Evolutionary conservation across 2,797 vertebrate species (phyloP).

Genomic region (Sphaeramia orbicularis): DNA sequence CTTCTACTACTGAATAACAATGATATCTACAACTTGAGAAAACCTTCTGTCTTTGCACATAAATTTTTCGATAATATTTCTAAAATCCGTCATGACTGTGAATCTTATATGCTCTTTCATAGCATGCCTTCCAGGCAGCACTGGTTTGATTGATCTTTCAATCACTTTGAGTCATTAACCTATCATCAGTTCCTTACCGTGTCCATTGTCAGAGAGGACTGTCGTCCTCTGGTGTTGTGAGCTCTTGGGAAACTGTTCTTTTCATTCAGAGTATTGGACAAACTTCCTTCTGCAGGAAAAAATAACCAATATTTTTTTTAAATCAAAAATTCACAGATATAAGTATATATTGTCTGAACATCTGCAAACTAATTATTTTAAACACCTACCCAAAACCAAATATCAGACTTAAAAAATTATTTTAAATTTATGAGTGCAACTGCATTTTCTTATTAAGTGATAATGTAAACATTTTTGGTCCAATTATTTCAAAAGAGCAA

Average conservation of each 20-base stretch:
- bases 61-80: not conserved
- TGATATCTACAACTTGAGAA: no score
- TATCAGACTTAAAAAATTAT: not conserved
- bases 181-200: conserved; percentile 85
- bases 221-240: conserved; percentile 92
- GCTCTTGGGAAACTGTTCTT: conserved; percentile 95
- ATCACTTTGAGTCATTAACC: not conserved
- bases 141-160: not conserved
- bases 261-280: conserved; percentile 97
- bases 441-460: not conserved
- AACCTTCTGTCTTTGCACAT: not conserved
- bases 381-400: not conserved
- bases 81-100: not conserved
- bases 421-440: not conserved
- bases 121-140: not conserved
- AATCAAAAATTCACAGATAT: not conserved
- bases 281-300: conserved; percentile 91
- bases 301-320: no score
- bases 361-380: no score
- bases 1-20: no score
- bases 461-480: not conserved
- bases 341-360: no score
- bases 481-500: not conserved
- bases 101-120: not conserved
- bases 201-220: conserved; percentile 88